Conservation (phyloP, 1,140 invertebrate species). For the Bursaphelenchus mucronatus region DNA sequence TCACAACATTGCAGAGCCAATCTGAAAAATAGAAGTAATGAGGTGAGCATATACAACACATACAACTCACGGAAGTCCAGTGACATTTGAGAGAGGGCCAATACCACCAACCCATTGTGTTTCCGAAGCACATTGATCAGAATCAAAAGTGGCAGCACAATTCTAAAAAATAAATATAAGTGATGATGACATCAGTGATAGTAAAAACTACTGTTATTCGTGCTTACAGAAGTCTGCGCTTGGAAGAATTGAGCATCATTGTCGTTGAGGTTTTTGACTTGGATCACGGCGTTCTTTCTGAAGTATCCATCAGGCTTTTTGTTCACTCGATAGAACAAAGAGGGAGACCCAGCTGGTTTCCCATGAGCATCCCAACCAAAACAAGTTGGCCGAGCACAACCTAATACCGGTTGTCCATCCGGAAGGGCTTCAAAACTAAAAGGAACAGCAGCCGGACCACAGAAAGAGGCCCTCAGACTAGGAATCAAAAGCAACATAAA, state of each 20-base stretch:
- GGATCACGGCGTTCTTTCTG: conserved; percentile 34
- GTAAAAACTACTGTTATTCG: conserved; percentile 14
- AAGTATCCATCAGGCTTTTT: conserved; percentile 51
- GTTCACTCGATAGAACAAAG: conserved; percentile 38
- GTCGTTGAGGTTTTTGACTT: conserved; percentile 19
- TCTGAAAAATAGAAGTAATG: conserved; percentile 25
- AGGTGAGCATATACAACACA: conserved; percentile 17
- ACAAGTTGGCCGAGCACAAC: conserved; percentile 38
- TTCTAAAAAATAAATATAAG: conserved; percentile 33
- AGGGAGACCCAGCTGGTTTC: conserved; percentile 12
- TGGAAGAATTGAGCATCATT: conserved; percentile 30
- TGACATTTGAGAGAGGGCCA: conserved; percentile 46
- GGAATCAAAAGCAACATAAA: too few relatives aligned
- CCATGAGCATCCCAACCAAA: conserved; percentile 33
- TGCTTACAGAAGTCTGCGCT: conserved; percentile 36
- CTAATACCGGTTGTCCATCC: conserved; percentile 30
- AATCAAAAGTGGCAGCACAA: conserved; percentile 46
- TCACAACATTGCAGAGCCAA: conserved; percentile 53
- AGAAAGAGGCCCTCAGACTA: conserved; percentile 22
- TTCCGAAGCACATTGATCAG: conserved; percentile 39
- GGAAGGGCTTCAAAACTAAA: conserved; percentile 34
- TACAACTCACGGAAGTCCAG: conserved; percentile 35
- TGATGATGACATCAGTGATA: neutral
- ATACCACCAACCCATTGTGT: conserved; percentile 53
- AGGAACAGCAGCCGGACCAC: conserved; percentile 29